Evolutionary conservation across 2,113 vertebrate species (phyloP).

Genomic region (Nestor notabilis): DNA sequence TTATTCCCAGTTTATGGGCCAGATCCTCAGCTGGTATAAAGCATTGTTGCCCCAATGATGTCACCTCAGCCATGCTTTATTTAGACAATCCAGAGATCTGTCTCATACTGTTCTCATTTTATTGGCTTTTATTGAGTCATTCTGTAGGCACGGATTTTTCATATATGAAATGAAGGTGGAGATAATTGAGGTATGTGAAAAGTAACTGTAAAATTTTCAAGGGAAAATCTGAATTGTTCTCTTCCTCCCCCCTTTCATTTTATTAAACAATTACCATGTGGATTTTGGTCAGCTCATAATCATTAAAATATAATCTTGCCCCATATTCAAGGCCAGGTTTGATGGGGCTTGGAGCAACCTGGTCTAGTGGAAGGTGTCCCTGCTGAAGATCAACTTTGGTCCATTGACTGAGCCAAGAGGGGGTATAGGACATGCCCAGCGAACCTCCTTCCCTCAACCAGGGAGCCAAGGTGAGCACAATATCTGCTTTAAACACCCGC

Average conservation of each 20-base stretch:
- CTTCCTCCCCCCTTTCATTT: not conserved
- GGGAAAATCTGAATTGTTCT: not conserved
- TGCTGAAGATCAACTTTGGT: not conserved
- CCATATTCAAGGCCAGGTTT: too few species aligned
- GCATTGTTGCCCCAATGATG: not conserved
- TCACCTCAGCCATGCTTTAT: slow-evolving; percentile 1
- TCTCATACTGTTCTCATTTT: not conserved
- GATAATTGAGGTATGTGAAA: not conserved
- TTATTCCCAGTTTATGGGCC: not conserved
- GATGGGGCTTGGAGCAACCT: too few species aligned
- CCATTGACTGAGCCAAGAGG: rapidly evolving
- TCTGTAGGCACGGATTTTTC: not conserved
- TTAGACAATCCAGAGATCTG: not conserved
- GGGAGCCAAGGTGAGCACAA: not conserved
- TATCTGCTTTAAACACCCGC: not conserved
- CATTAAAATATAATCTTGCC: too few species aligned
- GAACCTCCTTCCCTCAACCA: not conserved
- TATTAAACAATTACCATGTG: not conserved
- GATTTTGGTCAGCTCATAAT: not conserved
- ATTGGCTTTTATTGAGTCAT: not conserved
- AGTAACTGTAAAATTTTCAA: not conserved
- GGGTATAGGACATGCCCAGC: not conserved
- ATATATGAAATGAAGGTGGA: not conserved
- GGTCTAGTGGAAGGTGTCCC: too few species aligned
- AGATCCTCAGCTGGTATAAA: slow-evolving; percentile 34